Conservation (phyloP, 2,113 vertebrate genomes). For the Pyxicephalus adspersus region DNA sequence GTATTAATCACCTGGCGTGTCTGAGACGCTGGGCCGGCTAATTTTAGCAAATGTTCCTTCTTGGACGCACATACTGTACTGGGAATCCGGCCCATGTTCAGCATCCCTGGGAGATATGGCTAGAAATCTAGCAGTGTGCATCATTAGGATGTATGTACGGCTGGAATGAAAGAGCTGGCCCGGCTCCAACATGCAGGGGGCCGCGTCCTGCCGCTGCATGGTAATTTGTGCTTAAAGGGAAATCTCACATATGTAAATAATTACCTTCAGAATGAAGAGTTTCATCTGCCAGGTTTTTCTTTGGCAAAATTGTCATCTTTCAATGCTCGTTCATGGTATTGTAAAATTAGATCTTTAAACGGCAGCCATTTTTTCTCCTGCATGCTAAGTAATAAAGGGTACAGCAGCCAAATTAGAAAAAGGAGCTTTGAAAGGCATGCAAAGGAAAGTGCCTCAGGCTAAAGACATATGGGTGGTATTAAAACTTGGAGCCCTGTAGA, state of each 20-base stretch:
- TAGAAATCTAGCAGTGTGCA: background rate
- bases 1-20: constrained; percentile 48
- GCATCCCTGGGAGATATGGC: constrained; percentile 21
- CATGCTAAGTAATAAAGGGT: too few relatives aligned
- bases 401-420: too few relatives aligned
- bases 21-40: constrained; percentile 26
- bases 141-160: constrained; percentile 17
- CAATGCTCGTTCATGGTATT: too few relatives aligned
- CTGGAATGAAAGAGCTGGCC: constrained; percentile 11
- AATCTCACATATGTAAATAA: constrained; percentile 12
- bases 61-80: constrained; percentile 52
- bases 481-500: too few relatives aligned
- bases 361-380: too few relatives aligned
- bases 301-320: too few relatives aligned
- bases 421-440: too few relatives aligned
- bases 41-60: constrained; percentile 47
- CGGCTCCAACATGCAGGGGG: background rate
- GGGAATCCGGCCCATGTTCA: constrained; percentile 18
- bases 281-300: too few relatives aligned
- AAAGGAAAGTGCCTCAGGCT: too few relatives aligned
- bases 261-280: background rate
- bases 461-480: too few relatives aligned
- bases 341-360: too few relatives aligned
- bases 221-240: constrained; percentile 25
- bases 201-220: background rate